Conservation (phyloP, 2,113 vertebrate species). For the Microcebus lehilahytsara region DNA sequence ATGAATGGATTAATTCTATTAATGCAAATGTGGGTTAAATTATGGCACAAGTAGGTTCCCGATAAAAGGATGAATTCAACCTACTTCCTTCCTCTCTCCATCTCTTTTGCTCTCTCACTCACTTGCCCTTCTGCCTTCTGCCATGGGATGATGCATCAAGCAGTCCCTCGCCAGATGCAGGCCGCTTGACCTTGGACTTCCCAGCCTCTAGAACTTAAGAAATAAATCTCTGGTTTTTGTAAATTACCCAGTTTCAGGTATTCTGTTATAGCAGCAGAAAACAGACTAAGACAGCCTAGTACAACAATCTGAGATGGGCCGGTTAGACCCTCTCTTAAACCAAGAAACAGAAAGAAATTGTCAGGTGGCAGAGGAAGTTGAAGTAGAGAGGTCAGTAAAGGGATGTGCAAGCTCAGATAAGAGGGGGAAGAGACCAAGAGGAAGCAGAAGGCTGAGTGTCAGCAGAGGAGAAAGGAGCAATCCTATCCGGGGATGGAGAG, state of each 20-base stretch:
- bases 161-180: not conserved
- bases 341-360: conserved; percentile 12
- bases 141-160: not conserved
- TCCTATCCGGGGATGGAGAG: not conserved
- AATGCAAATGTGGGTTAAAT: not conserved
- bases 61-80: not conserved
- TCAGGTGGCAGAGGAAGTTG: not conserved
- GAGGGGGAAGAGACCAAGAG: not conserved
- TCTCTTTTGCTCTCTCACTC: not conserved
- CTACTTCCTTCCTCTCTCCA: not conserved
- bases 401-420: not conserved
- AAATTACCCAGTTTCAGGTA: not conserved
- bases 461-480: not conserved
- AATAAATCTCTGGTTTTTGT: not conserved
- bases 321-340: not conserved
- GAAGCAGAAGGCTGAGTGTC: not conserved
- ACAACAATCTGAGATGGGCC: not conserved
- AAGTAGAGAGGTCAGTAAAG: not conserved
- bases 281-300: not conserved
- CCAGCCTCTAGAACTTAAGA: not conserved
- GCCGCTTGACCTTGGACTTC: not conserved
- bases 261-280: not conserved
- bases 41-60: not conserved
- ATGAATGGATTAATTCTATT: not conserved
- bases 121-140: not conserved